Base-by-base conservation (phyloP, 2,113 vertebrate species). In the Pteropus alecto region DNA sequence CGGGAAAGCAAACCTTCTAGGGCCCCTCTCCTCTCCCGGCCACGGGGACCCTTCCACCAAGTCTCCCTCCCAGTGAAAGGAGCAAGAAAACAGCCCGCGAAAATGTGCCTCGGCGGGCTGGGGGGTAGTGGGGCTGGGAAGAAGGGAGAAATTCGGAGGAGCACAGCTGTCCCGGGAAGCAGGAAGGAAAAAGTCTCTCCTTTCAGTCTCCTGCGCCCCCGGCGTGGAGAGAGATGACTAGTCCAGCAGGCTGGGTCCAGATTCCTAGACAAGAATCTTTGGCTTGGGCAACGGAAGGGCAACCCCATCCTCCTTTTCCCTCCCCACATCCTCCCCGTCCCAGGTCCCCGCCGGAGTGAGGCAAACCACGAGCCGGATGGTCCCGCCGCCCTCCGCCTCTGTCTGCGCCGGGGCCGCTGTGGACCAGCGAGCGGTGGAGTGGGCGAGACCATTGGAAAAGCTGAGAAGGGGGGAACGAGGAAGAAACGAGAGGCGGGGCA, bases 361-460 rank as follows among this genome's bases (percentile, higher is more conserved):
- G 15, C 0, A 0, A 41, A 30, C 35, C 0, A 1, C 15, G 2
- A 63, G 38, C 21, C 2, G 43, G n/a, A 38, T 1, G 0, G 76
- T 82, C 96, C 96, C 79, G 24, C 92, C 26, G 60, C 92, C 95
- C 95, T 92, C 67, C 70, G 81, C 91, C 95, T 77, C 43, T 0
- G 60, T 58, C 74, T 58, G 94, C 48, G 67, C 63, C 38, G 2
- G 48, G 90, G 90, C 90, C 5, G 76, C 84, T 1, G 79, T 4
- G 70, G 95, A 97, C 96, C 92, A 87, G 90, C 70, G 74, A 92
- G 87, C 95, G 97, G 97, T 87, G 97, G 97, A 73, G 97, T 97
- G 97, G 97, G 94, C 90, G 97, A 98, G 95, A 98, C 97, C 97
- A 98, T 96, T 77, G 95, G 68, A 43, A 46, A 58, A 0, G 19